Base-by-base conservation (phyloP, 2,797 vertebrate species). In the Staurois parvus region DNA sequence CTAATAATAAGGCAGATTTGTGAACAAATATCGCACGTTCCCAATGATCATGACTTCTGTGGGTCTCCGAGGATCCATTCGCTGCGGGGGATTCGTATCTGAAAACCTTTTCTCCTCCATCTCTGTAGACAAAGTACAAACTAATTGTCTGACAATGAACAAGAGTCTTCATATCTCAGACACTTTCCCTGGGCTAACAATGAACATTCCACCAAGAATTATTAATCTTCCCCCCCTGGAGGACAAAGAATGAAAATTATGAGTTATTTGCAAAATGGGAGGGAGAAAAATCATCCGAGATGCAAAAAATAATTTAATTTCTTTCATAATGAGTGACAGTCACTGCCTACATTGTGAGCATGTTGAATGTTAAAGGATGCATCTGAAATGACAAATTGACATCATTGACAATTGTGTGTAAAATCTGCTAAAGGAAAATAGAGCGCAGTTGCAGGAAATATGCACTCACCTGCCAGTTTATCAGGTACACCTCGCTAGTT, bases 141-240 rank as follows among this genome's bases (percentile, higher is more conserved):
- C 0, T 89, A 90, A 89, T 89, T 76, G 84, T 76, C 80, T 79
- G 62, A 88, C 89, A 91, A 91, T 76, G 59, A 91, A 83, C 7
- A 86, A 88, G 81, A 28, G 29, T 12, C 34, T 88, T 89, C 87
- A 89, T 88, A 89, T 91, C 88, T 89, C 83, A 91, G 91, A 90
- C 0, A 48, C 84, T 81, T 82, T 91, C 84, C 77, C 79, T 87
- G 88, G 81, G 66, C 88, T 90, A 91, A 89, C 81, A 90, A 79
- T 88, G 92, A 89, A 88, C 28, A 86, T 52, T 88, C 69, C 88
- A 86, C 89, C 75, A 76, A 88, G 67, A 89, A 87, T 90, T 92
- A 88, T 42, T 1, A 70, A 88, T 90, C 91, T 77, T 37, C 37
- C 88, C 10, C 15, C 29, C 40, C 68, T 80, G 88, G 68, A 90